Base-by-base conservation (phyloP, 2,888 invertebrate species). In the Oegoconia quadripuncta region DNA sequence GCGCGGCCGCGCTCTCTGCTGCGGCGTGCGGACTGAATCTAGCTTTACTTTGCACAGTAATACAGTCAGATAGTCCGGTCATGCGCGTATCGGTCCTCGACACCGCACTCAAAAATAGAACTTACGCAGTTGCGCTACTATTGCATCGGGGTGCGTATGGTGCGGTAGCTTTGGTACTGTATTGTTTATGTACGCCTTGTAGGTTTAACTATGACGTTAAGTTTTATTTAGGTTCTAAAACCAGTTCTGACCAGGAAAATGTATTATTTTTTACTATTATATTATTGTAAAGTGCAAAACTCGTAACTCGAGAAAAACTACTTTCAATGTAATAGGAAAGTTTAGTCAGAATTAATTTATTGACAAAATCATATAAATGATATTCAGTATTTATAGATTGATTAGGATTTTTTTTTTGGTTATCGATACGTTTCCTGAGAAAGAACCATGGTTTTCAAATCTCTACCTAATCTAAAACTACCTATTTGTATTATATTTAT, bases 1-100 rank as follows among this genome's bases (percentile, higher is more conserved):
- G 82, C 83, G 79, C 84, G 76, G 79, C 83, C 86, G 84, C 86
- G 80, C 86, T 73, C 45, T 47, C 53, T 59, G 69, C 70, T 69
- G 74, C 78, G 74, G 64, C 63, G 61, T 67, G 70, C 72, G 66
- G 64, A 82, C 80, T 83, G 71, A 75, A 55, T 59, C 41, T 56
- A 50, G 50, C n/a, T n/a, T n/a, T n/a, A n/a, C n/a, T 57, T 50
- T 55, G 54, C 54, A 52, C 46, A 58, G 44, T 52, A 28, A 37
- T 30, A 14, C 32, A 56, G 48, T 51, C 56, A 55, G 61, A 64
- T 63, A 67, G 63, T 59, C 53, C 69, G 80, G 67, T 71, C 83
- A 82, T 82, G 81, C 82, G 82, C 82, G 65, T 76, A 55, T 72
- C 75, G 71, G 66, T 68, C 72, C 59, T 66, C 71, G 74, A 68